These are phyloP conservation scores for Distichodus sexfasciatus DNA, from an alignment of 2,797 vertebrate species.

Conservation along the genomic window DNA sequence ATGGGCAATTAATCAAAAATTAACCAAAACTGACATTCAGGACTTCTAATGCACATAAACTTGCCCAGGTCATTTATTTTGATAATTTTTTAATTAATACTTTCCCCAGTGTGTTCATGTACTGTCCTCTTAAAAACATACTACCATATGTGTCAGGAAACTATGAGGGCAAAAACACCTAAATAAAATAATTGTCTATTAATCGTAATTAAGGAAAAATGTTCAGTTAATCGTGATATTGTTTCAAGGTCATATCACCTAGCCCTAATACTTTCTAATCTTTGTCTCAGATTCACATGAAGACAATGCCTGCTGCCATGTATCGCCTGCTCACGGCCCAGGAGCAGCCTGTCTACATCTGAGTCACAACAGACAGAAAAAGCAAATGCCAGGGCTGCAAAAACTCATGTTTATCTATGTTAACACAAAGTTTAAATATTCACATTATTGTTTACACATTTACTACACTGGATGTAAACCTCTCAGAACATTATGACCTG, in stretches of 20 bases:
- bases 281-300: slow-evolving; percentile 92
- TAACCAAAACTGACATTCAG: too few species aligned
- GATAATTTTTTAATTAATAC: background rate
- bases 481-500: slow-evolving; percentile 55
- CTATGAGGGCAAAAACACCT: too few species aligned
- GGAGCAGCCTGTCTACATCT: slow-evolving; percentile 70
- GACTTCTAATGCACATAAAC: too few species aligned
- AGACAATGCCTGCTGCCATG: slow-evolving; percentile 99
- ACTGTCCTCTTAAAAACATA: background rate
- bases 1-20: too few species aligned
- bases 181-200: too few species aligned
- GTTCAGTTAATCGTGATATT: too few species aligned
- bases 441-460: slow-evolving; percentile 38
- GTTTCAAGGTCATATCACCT: too few species aligned
- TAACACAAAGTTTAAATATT: slow-evolving; percentile 10
- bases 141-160: background rate
- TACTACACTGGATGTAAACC: slow-evolving; percentile 27
- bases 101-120: too few species aligned
- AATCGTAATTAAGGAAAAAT: too few species aligned
- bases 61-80: too few species aligned
- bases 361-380: background rate
- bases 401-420: background rate
- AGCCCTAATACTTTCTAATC: background rate
- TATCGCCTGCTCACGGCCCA: slow-evolving; percentile 96
- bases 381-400: background rate